Percentiles rank a stretch among this genome's conserved stretches.
Conservation (phyloP, 2,888 invertebrate genomes). For the Torymus tubicola region DNA sequence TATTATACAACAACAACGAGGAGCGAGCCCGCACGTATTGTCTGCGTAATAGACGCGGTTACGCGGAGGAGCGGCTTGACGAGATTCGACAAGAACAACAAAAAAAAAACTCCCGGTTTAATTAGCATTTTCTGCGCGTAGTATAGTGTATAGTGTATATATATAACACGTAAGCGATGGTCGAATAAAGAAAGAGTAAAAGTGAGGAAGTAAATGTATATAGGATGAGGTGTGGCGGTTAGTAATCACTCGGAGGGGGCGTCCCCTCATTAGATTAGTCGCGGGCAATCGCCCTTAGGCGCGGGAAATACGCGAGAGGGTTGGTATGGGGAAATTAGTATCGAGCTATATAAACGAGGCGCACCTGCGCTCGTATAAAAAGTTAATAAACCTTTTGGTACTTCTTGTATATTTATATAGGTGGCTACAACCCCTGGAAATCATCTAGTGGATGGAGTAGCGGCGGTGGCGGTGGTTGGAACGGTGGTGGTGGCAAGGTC, state of each 20-base stretch:
- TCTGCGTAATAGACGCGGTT: neutral
- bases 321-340: conserved; percentile 5
- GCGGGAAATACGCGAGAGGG: too few species aligned
- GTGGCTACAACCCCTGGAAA: conserved; percentile 51
- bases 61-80: neutral
- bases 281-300: neutral
- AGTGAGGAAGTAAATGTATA: too few species aligned
- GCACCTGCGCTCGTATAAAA: neutral
- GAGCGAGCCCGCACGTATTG: neutral
- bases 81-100: neutral
- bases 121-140: too few species aligned
- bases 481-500: conserved; percentile 62
- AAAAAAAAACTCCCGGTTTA: neutral
- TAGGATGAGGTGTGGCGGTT: too few species aligned
- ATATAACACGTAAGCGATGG: too few species aligned
- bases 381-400: conserved; percentile 7
- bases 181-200: too few species aligned
- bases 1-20: too few species aligned
- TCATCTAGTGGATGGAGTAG: conserved; percentile 57
- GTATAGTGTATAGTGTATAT: too few species aligned
- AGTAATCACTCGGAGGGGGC: too few species aligned
- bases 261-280: conserved; percentile 2
- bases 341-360: neutral
- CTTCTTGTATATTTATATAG: neutral
- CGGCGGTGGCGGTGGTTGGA: conserved; percentile 60